These are phyloP conservation scores for Vultur gryphus DNA, from an alignment of 2,797 vertebrate species.

Conservation along the genomic window DNA sequence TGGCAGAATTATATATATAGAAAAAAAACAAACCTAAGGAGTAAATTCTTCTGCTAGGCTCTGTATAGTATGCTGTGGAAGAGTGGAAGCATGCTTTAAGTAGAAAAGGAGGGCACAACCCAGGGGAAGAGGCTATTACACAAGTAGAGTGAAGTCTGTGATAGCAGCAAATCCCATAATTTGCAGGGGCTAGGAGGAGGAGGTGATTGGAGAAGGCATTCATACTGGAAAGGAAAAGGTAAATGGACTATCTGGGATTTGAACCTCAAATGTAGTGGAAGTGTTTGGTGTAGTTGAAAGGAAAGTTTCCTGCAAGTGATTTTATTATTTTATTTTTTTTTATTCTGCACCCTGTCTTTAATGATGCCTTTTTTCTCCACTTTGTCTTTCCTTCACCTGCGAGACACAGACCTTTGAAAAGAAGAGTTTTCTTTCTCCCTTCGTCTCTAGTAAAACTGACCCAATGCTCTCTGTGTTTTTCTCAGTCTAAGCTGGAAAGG, in stretches of 20 bases:
- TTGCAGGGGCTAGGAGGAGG: not conserved
- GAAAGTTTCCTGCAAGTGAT: not conserved
- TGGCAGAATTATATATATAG: not conserved
- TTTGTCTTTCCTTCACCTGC: not conserved
- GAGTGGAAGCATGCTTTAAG: not conserved
- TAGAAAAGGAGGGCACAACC: not conserved
- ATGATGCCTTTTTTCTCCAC: not conserved
- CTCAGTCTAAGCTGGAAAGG: not conserved
- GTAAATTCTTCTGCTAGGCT: not conserved
- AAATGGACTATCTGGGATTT: not conserved
- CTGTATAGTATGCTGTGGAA: not conserved
- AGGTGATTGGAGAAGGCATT: not conserved
- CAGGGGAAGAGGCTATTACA: not conserved
- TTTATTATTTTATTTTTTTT: not conserved
- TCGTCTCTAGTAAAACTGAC: not conserved
- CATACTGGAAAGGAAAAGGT: not conserved
- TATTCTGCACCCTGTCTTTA: not conserved
- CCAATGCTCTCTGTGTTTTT: not conserved
- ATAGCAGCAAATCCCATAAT: not conserved
- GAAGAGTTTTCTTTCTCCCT: not conserved
- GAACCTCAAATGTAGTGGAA: not conserved
- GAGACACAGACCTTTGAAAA: not conserved
- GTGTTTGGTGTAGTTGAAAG: not conserved
- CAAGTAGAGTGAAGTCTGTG: not conserved
- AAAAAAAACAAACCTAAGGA: not conserved